These are phyloP conservation scores for Enteromius radiatus DNA, from an alignment of 2,797 vertebrate genomes.

Conservation along the genomic window DNA sequence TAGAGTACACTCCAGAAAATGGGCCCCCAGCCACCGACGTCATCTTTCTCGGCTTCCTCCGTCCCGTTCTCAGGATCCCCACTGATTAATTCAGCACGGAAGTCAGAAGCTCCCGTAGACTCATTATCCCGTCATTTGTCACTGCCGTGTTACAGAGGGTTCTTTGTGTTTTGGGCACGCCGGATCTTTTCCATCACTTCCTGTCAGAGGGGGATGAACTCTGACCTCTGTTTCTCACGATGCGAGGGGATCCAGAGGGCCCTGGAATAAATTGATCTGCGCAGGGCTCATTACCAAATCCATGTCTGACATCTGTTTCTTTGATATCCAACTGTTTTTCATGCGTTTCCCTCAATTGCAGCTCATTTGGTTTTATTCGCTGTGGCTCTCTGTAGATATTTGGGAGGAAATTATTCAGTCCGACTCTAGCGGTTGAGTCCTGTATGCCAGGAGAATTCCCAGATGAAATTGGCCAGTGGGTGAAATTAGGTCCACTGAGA, in stretches of 20 bases:
- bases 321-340: slow-evolving; percentile 16
- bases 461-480: slow-evolving; percentile 12
- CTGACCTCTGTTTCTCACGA: slow-evolving; percentile 21
- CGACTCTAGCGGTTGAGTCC: background rate
- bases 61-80: slow-evolving; percentile 31
- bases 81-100: slow-evolving; percentile 57
- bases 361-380: slow-evolving; percentile 31
- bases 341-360: background rate
- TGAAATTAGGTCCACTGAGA: slow-evolving; percentile 34
- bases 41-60: background rate
- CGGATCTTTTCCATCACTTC: slow-evolving; percentile 28
- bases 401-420: slow-evolving; percentile 34
- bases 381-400: slow-evolving; percentile 9
- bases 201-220: slow-evolving; percentile 29
- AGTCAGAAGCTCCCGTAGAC: slow-evolving; percentile 44
- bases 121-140: slow-evolving; percentile 56
- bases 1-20: slow-evolving; percentile 55
- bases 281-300: slow-evolving; percentile 17
- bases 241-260: background rate
- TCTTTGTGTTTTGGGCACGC: slow-evolving; percentile 31
- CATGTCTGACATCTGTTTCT: slow-evolving; percentile 43
- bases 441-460: slow-evolving; percentile 19
- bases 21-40: background rate
- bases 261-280: slow-evolving; percentile 24
- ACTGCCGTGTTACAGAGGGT: slow-evolving; percentile 37